phyloP scores from a whole-genome alignment of 2,888 invertebrate species.

The Balanococcus diminutus region DNA sequence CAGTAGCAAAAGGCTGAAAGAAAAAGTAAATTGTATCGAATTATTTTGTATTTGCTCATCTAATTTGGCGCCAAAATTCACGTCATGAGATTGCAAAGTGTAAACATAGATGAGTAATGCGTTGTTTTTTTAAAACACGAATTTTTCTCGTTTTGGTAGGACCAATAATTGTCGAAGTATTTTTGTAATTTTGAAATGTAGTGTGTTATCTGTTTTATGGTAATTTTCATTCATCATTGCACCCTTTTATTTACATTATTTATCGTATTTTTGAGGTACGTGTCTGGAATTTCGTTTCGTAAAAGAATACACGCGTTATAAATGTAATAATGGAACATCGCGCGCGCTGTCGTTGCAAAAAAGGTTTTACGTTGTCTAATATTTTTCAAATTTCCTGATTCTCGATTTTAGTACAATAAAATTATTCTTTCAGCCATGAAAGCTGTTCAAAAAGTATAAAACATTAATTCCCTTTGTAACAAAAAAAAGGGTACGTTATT shows the following conservation, averaged over 20 bases:
- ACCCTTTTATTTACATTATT: constrained; percentile 9
- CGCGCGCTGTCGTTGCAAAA: background rate
- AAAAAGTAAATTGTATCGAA: background rate
- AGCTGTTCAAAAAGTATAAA: too few relatives aligned
- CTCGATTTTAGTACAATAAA: too few relatives aligned
- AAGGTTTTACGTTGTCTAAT: background rate
- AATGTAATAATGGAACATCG: background rate
- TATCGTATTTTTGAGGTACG: constrained; percentile 2
- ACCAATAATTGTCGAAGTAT: background rate
- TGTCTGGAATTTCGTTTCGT: background rate
- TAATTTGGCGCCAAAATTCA: constrained; percentile 3
- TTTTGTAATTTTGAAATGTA: constrained; percentile 8
- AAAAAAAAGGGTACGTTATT: too few relatives aligned
- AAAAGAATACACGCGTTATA: background rate
- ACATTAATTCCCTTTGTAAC: too few relatives aligned
- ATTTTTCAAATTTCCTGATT: background rate
- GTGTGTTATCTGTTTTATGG: background rate
- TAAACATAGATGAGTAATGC: constrained; percentile 10
- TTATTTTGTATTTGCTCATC: background rate
- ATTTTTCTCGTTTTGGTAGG: background rate
- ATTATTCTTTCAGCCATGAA: background rate
- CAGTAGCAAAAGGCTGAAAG: background rate
- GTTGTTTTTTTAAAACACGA: background rate
- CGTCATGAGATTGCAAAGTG: constrained; percentile 18
- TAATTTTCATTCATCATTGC: constrained; percentile 31